Evolutionary conservation across 2,113 vertebrate genomes (phyloP), one percentile per base, ranked within the genome.

Genomic region (Epinephelus moara): DNA sequence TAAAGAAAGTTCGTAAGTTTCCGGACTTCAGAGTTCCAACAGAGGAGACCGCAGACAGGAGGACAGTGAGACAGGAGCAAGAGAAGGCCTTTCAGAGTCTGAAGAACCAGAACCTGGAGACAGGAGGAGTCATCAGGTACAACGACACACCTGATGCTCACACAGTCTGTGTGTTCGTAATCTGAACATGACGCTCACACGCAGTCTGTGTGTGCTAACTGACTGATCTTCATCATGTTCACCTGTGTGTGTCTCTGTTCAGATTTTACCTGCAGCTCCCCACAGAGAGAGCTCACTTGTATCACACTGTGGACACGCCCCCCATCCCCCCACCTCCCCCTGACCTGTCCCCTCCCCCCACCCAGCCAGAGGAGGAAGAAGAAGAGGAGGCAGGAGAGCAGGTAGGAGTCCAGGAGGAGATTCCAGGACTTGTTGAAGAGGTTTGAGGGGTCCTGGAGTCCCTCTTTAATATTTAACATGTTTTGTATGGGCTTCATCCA

Each of bases 191-290:
- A 37, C 33, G 33, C 33, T 37, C 33, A 37, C 33, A 37, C 6
- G 33, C 33, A 37, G 33, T 37, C 33, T 37, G 33, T 37, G 33
- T 37, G 33, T 37, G 30, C 30, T 30, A 30, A 30, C 30, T 30
- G 30, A 30, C 30, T 30, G 30, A 30, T 37, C 33, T 6, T 37
- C 33, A 37, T 37, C 6, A 4, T 37, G 33, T 37, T 37, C 33
- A 64, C 62, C 21, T 23, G 47, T 33, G 4, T 55, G 11, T 53
- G 6, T 70, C 18, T 70, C 5, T n/a, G 27, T 15, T 18, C 19
- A 70, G 68, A 50, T 70, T 70, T 18, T 70, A 70, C 68, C 50
- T 70, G 30, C 68, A 70, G 68, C 68, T 70, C 1, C 68, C 68
- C 50, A 70, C 68, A 2, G 68, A 70, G 49, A 53, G 19, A 70